A percentile compares a stretch with the other conserved stretches of the same genome.
These are phyloP conservation scores for Brachyptera putata DNA, from an alignment of 2,888 invertebrate genomes.

Conservation along the genomic window DNA sequence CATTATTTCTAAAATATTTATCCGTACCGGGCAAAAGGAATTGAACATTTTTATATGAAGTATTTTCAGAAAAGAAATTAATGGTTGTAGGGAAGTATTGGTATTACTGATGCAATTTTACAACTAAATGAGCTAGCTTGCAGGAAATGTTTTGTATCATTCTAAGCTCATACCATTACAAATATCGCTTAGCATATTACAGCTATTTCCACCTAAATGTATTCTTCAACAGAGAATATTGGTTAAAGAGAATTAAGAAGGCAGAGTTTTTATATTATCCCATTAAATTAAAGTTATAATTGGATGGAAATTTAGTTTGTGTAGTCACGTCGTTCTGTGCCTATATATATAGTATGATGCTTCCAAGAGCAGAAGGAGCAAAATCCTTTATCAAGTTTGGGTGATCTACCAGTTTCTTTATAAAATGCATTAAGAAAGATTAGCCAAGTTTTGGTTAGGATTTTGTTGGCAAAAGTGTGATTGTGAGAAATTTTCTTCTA, in stretches of 20 bases:
- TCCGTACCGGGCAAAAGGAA: neutral
- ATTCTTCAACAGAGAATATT: constrained; percentile 8
- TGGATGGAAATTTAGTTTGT: constrained; percentile 15
- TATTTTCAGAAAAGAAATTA: neutral
- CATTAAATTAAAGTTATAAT: constrained; percentile 22
- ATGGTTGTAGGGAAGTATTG: neutral
- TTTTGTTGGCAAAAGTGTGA: constrained; percentile 16
- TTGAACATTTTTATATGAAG: constrained; percentile 1
- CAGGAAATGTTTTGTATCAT: neutral
- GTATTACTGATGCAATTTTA: neutral
- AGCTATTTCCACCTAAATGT: neutral
- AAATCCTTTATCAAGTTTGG: neutral
- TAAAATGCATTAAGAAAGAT: neutral
- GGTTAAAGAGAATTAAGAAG: neutral
- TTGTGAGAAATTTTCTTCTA: constrained; percentile 8
- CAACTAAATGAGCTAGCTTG: neutral
- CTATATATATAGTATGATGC: neutral
- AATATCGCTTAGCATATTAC: neutral
- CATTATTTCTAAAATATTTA: no score
- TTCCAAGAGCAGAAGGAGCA: neutral
- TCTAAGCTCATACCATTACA: neutral
- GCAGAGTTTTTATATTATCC: constrained; percentile 2
- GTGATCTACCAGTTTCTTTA: constrained; percentile 9
- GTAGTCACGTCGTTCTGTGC: neutral
- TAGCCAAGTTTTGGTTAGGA: constrained; percentile 9